A percentile compares a stretch with the other conserved stretches of the same genome.
Evolutionary conservation across 2,888 invertebrate genomes (phyloP).

Genomic region (Tachystola acroxantha): DNA sequence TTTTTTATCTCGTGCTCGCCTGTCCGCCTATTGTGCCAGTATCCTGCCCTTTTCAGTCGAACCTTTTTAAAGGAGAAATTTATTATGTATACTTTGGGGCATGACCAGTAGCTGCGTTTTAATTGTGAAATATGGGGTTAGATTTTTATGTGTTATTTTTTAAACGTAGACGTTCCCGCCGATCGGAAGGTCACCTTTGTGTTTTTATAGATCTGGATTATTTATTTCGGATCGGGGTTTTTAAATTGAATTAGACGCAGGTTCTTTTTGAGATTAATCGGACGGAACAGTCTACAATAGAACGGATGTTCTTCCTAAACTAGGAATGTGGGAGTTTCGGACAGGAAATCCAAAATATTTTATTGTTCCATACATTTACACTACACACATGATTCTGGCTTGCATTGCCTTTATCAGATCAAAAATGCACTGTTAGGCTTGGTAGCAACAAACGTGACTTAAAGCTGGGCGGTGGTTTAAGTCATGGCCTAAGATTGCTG

Average conservation of each 20-base stretch:
- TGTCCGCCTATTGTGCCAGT: slow-evolving; percentile 61
- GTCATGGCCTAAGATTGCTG: too few relatives aligned
- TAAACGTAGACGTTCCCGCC: slow-evolving; percentile 45
- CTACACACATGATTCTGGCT: too few relatives aligned
- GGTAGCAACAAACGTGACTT: too few relatives aligned
- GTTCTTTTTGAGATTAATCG: slow-evolving; percentile 52
- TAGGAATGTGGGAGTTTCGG: slow-evolving; percentile 21
- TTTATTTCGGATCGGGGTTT: slow-evolving; percentile 38
- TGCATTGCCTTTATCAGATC: too few relatives aligned
- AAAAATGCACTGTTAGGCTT: too few relatives aligned
- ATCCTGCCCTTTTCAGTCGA: slow-evolving; percentile 74
- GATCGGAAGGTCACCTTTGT: slow-evolving; percentile 67
- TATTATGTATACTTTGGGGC: slow-evolving; percentile 73
- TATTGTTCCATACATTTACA: too few relatives aligned
- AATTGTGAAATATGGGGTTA: slow-evolving; percentile 75
- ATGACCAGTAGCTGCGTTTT: slow-evolving; percentile 74
- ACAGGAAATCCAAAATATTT: slow-evolving; percentile 28
- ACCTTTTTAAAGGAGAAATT: slow-evolving; percentile 75
- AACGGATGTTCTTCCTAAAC: slow-evolving; percentile 52
- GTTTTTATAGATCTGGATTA: slow-evolving; percentile 55
- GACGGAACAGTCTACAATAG: slow-evolving; percentile 46
- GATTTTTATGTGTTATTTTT: slow-evolving; percentile 42
- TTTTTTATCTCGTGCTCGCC: slow-evolving; percentile 47
- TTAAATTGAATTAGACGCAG: slow-evolving; percentile 55
- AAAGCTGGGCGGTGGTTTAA: too few relatives aligned